Percentiles rank a stretch among this genome's conserved stretches.
These are phyloP conservation scores for Phoeniculus purpureus DNA, from an alignment of 2,797 vertebrate species.

Conservation along the genomic window DNA sequence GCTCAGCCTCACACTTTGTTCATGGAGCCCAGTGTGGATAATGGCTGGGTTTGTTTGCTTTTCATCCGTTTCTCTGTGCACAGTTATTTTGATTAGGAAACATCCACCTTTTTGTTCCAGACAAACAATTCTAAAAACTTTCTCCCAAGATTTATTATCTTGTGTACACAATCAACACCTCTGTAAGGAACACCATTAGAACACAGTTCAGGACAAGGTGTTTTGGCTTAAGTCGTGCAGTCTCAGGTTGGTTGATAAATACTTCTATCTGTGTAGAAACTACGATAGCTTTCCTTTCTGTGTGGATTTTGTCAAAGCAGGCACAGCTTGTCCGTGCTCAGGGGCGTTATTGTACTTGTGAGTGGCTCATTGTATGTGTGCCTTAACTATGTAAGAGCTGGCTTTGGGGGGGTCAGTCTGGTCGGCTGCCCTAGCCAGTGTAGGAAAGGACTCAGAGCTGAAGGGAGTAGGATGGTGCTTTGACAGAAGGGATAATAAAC, in stretches of 20 bases:
- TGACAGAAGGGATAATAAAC: slow-evolving; percentile 40
- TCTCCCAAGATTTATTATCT: slow-evolving; percentile 21
- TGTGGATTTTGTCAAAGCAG: not conserved
- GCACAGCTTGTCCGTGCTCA: not conserved
- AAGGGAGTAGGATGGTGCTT: slow-evolving; percentile 32
- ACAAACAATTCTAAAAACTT: slow-evolving; percentile 38
- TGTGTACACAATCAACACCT: not conserved
- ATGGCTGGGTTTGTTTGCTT: slow-evolving; percentile 57
- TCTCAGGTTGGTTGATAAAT: not conserved
- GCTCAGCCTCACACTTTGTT: slow-evolving; percentile 48
- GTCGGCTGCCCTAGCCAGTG: not conserved
- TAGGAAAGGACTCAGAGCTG: not conserved
- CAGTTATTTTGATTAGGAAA: slow-evolving; percentile 61
- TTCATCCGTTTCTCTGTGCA: slow-evolving; percentile 8
- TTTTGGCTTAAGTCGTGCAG: slow-evolving; percentile 2
- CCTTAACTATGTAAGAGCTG: not conserved
- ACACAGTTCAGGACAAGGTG: not conserved
- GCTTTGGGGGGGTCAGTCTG: not conserved
- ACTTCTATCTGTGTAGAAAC: not conserved
- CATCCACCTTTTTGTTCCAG: slow-evolving; percentile 38
- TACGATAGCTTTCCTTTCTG: not conserved
- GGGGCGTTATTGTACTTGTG: not conserved
- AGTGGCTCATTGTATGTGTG: not conserved
- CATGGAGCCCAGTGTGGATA: slow-evolving; percentile 5
- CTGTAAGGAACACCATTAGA: slow-evolving; percentile 1